phyloP scores from a whole-genome alignment of 30 jellyfish, hydroid and myxozoan genomes.

The Cassiopea andromeda region DNA sequence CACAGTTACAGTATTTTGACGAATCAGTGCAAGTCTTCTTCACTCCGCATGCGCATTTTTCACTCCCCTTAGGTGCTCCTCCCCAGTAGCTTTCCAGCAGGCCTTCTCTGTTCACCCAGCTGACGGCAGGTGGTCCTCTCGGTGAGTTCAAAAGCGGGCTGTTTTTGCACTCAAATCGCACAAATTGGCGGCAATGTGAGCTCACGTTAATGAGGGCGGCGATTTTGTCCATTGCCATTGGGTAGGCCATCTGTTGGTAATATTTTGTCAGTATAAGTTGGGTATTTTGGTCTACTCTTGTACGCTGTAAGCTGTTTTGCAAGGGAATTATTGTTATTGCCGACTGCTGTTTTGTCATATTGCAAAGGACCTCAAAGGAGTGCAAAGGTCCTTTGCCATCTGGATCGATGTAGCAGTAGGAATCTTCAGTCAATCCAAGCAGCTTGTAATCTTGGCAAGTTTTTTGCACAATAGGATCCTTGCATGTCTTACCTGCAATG shows the following conservation, averaged over 20 bases:
- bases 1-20: constrained; percentile 91
- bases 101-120: constrained; percentile 93
- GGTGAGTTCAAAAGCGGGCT: constrained; percentile 92
- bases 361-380: constrained; percentile 90
- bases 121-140: constrained; percentile 90
- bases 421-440: constrained; percentile 81
- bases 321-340: constrained; percentile 70
- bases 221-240: constrained; percentile 47
- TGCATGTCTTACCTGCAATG: constrained; percentile 76
- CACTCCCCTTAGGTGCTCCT: constrained; percentile 97
- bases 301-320: constrained; percentile 39
- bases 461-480: constrained; percentile 78
- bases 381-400: constrained; percentile 86
- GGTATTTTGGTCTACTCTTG: constrained; percentile 41
- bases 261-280: constrained; percentile 45
- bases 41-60: constrained; percentile 93
- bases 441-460: constrained; percentile 89
- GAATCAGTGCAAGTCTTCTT: constrained; percentile 81
- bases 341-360: constrained; percentile 61
- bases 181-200: constrained; percentile 77
- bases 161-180: constrained; percentile 77
- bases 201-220: constrained; percentile 61
- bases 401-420: constrained; percentile 92
- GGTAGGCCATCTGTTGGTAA: constrained; percentile 72
- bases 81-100: constrained; percentile 95